A percentile compares a stretch with the other conserved stretches of the same genome.
These are phyloP conservation scores for Limnephilus auricula DNA, from an alignment of 2,888 invertebrate species.

Conservation along the genomic window DNA sequence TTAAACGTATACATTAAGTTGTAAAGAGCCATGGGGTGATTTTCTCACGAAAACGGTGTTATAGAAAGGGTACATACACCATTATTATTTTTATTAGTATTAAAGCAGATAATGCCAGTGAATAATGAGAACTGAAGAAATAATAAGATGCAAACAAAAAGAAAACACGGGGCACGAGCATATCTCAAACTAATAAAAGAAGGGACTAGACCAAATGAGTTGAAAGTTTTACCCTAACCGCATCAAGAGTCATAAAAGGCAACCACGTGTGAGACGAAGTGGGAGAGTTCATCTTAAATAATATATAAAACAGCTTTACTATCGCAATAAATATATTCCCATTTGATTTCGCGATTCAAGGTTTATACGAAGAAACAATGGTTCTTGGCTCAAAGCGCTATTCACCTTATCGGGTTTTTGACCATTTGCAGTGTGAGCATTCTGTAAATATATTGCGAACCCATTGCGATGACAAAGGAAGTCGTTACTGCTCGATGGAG, in stretches of 20 bases:
- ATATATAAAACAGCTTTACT: neutral
- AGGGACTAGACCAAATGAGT: neutral
- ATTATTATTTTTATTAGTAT: no score
- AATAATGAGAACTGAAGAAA: neutral
- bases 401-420: conserved; percentile 31
- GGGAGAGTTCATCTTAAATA: neutral
- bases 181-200: neutral
- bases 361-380: neutral
- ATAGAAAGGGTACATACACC: no score
- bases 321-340: neutral
- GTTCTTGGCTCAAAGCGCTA: neutral
- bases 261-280: neutral
- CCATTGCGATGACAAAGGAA: conserved; percentile 42
- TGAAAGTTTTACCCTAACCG: neutral
- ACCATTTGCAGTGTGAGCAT: conserved; percentile 36
- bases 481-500: conserved; percentile 26
- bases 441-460: conserved; percentile 39
- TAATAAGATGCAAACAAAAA: neutral
- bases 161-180: neutral
- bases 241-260: neutral
- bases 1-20: no score
- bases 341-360: neutral
- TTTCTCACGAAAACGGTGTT: no score
- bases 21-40: no score
- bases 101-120: no score